Base-by-base conservation (phyloP, 2,113 vertebrate genomes). In the Mustela lutreola region DNA sequence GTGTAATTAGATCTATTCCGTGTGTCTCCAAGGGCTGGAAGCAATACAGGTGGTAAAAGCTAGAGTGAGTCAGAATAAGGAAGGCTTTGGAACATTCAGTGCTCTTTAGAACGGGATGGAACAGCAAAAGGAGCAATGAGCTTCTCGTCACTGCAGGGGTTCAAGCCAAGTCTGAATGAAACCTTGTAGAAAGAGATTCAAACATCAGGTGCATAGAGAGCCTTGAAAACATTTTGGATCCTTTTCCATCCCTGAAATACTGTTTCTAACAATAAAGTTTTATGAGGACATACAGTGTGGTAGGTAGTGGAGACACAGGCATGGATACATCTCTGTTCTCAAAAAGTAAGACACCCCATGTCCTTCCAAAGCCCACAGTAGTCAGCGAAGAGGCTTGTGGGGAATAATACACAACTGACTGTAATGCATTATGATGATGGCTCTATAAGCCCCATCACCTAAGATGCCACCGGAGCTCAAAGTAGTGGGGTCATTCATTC, bases 1-100 rank as follows among this genome's bases (percentile, higher is more conserved):
- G 65, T 45, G 63, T 91, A 95, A 97, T 97, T 97, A 97, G 88
- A 97, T 84, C 94, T 85, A 70, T 97, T 76, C 87, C 85, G 10
- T 70, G 31, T 90, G 63, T 94, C 92, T 93, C 95, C 16, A 65
- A 95, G 88, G 91, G 91, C 95, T 95, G 53, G 53, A 92, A 96
- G 84, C 60, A 85, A 75, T 48, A 94, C 71, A 94, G 91, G 95
- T 97, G 76, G 33, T 7, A 76, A 94, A 89, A 84, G 70, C 79
- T 58, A 16, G 1, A 80, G 87, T 31, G 48, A 96, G 33, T 78
- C 87, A 65, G 73, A 67, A 75, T 50, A 93, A 92, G n/a, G 60
- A 85, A 70, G 89, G 36, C 89, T 81, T 19, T 62, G 11, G 75
- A 81, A 89, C 73, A 60, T 8, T 63, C 53, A 36, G 36, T 8